Base-by-base conservation (phyloP, 2,888 invertebrate species). In the Epistrophe eligans region DNA sequence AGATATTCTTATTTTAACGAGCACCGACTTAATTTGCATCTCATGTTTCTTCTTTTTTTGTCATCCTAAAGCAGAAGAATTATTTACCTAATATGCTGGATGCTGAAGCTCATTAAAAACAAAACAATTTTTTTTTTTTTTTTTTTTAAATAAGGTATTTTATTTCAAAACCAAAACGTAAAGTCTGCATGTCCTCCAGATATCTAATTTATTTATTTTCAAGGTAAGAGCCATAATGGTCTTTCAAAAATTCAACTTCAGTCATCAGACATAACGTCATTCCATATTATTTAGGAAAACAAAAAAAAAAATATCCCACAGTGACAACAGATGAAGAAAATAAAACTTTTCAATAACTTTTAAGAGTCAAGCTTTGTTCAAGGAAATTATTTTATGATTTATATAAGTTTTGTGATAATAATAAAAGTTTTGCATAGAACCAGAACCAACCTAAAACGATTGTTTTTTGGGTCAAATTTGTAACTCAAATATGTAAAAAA, bases 331-430 rank as follows among this genome's bases (percentile, higher is more conserved):
- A 79, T 28, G 62, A 17, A 48, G 19, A 71, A 57, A 32, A 50
- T 67, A 77, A 70, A 85, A 85, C 82, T 82, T 81, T 82, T 77
- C 70, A 70, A 82, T 82, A 85, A 82, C 85, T 85, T 82, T 77
- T 55, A 10, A 60, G 60, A 70, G 77, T 81, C 77, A 77, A 85
- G 81, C 73, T 80, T 81, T 85, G 72, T 81, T 66, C 72, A 52
- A 82, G 83, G 87, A 83, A 87, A 87, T 87, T 83, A 87, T 87
- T 87, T 83, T 87, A 83, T 87, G 87, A 87, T 87, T 82, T 87
- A 87, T 87, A 87, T 87, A 87, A 83, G 79, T 87, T 87, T 83
- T 87, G 87, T 83, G 83, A 87, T 83, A 79, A 87, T 83, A 79
- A 77, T 82, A 87, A 83, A 87, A 87, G 83, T 87, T 24, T 87